phyloP scores from a whole-genome alignment of 2,797 vertebrate species.

The Sebastes nivosus region DNA sequence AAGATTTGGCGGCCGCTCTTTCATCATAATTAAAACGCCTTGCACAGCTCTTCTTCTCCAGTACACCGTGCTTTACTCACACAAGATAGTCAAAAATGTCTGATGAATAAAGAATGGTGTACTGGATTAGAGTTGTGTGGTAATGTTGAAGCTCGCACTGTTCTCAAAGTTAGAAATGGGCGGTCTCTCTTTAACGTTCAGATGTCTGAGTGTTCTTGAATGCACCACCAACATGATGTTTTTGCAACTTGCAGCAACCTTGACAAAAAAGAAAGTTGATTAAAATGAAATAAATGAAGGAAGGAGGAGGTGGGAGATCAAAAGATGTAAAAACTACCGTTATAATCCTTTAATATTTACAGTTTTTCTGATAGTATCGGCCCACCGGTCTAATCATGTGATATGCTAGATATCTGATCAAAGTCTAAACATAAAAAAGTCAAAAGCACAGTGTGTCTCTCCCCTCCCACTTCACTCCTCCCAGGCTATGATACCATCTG shows the following conservation, averaged over 20 bases:
- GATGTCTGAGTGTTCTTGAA: background rate
- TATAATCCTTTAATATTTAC: background rate
- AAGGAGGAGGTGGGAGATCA: background rate
- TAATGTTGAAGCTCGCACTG: background rate
- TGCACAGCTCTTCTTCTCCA: background rate
- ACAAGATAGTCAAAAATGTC: background rate
- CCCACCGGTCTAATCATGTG: background rate
- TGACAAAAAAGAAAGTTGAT: background rate
- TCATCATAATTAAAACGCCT: background rate
- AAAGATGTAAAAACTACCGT: background rate
- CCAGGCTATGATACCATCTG: conserved; percentile 48
- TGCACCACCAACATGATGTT: background rate
- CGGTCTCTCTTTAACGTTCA: background rate
- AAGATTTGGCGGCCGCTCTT: background rate
- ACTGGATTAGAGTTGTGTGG: background rate
- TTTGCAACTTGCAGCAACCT: background rate
- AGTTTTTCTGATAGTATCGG: background rate
- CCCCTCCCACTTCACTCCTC: conserved; percentile 3
- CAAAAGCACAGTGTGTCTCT: background rate
- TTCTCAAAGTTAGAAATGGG: background rate
- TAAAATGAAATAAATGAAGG: background rate
- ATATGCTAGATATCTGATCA: conserved; percentile 19
- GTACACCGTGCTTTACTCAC: background rate
- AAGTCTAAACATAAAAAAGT: conserved; percentile 16
- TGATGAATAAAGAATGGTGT: background rate